Evolutionary conservation across 1,140 invertebrate species (phyloP), one percentile per base, ranked within the genome.

Genomic region (Drosophila equinoxialis): DNA sequence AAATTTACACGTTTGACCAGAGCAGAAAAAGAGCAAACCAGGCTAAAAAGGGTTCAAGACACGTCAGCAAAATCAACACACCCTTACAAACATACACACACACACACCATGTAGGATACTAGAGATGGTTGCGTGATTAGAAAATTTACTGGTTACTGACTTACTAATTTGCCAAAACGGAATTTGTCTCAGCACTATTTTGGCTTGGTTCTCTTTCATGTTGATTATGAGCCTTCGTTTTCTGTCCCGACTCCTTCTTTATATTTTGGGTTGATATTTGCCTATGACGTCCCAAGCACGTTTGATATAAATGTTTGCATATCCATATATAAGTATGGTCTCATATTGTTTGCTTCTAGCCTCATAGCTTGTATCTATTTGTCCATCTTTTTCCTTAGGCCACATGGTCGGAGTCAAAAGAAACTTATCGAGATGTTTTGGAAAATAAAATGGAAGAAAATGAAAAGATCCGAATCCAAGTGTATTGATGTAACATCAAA

Each of bases 1-100:
- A 86, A 87, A 86, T 86, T 86, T 86, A 86, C 83, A 86, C 83
- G 76, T 82, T 76, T 75, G 70, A 72, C 61, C 83, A 79, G 72
- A 59, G 33, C 55, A 39, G 58, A 79, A 87, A 78, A 87, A 82
- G 83, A 87, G 76, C 79, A 87, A 87, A 69, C 76, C 74, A 65
- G 69, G 83, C 72, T 74, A 87, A 86, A 87, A 82, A 77, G 83
- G 83, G 74, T 87, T 37, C 17, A 62, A 75, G 81, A 86, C 76
- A 87, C 72, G 80, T 71, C 68, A 66, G 64, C 79, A 79, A 60
- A 64, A 81, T 48, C 65, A 51, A 68, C 62, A 37, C 13, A 59
- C 33, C 54, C 13, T 59, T 60, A 70, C 30, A 66, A n/a, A 63
- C 20, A 51, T 37, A 42, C 30, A 63, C n/a, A 42, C 37, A 42